Evolutionary conservation across 2,797 vertebrate genomes (phyloP).

Genomic region (Aquila chrysaetos): DNA sequence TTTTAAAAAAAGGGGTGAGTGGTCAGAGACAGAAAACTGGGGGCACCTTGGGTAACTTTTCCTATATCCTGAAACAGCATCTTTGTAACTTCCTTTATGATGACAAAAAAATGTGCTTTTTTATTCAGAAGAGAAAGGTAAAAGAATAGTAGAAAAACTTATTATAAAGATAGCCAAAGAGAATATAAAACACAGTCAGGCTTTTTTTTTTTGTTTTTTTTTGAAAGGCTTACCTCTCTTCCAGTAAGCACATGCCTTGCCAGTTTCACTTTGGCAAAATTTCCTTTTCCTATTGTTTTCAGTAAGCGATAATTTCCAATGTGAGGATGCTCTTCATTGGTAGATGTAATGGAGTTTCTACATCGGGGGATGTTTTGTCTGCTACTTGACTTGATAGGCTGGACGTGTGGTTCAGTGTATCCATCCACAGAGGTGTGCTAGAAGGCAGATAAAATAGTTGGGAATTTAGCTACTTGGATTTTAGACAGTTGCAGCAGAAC

Average conservation of each 20-base stretch:
- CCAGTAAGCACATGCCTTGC: slow-evolving; percentile 92
- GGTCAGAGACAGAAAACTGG: background rate
- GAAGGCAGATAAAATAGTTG: background rate
- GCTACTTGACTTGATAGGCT: slow-evolving; percentile 88
- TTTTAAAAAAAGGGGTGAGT: background rate
- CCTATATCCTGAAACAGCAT: background rate
- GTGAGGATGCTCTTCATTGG: slow-evolving; percentile 90
- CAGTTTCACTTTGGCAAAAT: slow-evolving; percentile 95
- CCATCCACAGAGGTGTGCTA: slow-evolving; percentile 92
- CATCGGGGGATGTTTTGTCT: slow-evolving; percentile 90
- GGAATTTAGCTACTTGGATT: background rate
- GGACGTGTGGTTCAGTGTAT: slow-evolving; percentile 81
- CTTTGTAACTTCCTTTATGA: background rate
- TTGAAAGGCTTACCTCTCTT: slow-evolving; percentile 86
- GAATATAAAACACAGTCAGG: background rate
- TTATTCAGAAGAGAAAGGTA: background rate
- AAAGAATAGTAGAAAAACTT: background rate
- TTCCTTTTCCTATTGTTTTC: slow-evolving; percentile 96
- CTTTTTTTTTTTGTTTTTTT: background rate
- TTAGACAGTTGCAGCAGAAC: background rate
- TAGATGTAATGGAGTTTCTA: slow-evolving; percentile 89
- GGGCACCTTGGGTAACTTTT: background rate
- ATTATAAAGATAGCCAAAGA: background rate
- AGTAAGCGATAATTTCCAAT: slow-evolving; percentile 94
- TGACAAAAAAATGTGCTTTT: background rate